Evolutionary conservation across 2,888 invertebrate species (phyloP).

Genomic region (Orthosia incerta): DNA sequence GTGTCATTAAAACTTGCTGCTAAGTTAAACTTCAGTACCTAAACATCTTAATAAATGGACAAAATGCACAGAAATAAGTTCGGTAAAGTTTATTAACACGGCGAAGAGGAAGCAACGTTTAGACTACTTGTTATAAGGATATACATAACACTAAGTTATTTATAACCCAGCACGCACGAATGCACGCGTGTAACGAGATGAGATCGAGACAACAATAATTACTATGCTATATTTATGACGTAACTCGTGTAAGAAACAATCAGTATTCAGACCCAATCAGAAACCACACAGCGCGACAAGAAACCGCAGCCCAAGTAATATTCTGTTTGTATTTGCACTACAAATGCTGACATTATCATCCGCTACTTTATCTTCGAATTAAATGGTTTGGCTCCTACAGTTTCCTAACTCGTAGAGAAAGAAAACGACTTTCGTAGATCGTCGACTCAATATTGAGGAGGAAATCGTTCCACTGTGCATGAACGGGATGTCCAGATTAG

Average conservation of each 20-base stretch:
- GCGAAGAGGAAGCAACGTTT: conserved; percentile 5
- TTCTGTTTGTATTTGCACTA: conserved; percentile 16
- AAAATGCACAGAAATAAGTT: conserved; percentile 6
- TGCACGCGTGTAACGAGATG: conserved; percentile 46
- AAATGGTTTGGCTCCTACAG: conserved; percentile 4
- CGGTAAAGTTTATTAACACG: not conserved
- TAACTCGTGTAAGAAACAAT: conserved; percentile 25
- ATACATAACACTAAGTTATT: conserved; percentile 32
- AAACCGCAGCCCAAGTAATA: conserved; percentile 46
- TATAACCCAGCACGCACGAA: conserved; percentile 37
- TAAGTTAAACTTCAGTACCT: conserved; percentile 14
- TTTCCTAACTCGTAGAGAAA: not conserved
- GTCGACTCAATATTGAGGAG: conserved; percentile 6
- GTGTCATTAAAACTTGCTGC: conserved; percentile 30
- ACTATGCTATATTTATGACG: conserved; percentile 39
- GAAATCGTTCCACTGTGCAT: conserved; percentile 1
- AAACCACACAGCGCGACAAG: conserved; percentile 41
- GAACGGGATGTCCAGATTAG: not conserved
- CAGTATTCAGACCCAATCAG: conserved; percentile 34
- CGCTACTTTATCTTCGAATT: conserved; percentile 6
- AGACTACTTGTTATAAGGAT: conserved; percentile 21
- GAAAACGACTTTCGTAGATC: conserved; percentile 16
- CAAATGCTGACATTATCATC: conserved; percentile 19
- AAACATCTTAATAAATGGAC: conserved; percentile 6
- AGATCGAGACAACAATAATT: conserved; percentile 38